Percentiles rank a stretch among this genome's conserved stretches.
Evolutionary conservation across 2,888 invertebrate species (phyloP).

Genomic region (Acronicta aceris): DNA sequence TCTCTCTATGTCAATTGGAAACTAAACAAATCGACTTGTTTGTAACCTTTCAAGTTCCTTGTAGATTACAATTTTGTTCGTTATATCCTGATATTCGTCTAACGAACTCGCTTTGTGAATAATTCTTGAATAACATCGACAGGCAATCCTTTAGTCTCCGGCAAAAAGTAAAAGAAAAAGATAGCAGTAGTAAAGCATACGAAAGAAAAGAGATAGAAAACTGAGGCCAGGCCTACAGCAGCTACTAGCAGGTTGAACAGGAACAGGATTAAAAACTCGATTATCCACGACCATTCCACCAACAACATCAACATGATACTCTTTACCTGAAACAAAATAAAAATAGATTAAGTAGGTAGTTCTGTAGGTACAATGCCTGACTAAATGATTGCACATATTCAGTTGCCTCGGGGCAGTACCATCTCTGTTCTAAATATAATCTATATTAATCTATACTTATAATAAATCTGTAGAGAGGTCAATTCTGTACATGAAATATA

Average conservation of each 20-base stretch:
- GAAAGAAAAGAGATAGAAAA: slow-evolving; percentile 72
- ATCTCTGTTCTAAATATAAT: no score
- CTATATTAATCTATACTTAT: no score
- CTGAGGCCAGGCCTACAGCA: slow-evolving; percentile 64
- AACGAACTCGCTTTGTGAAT: slow-evolving; percentile 43
- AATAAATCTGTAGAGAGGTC: no score
- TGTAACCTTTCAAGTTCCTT: no score
- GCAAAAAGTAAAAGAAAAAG: slow-evolving; percentile 62
- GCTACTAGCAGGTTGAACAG: slow-evolving; percentile 67
- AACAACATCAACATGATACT: slow-evolving; percentile 69
- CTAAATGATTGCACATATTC: no score
- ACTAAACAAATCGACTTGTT: no score
- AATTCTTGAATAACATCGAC: slow-evolving; percentile 70
- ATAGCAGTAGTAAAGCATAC: slow-evolving; percentile 61
- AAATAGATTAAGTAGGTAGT: slow-evolving; percentile 2
- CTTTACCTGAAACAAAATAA: slow-evolving; percentile 66
- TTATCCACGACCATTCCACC: slow-evolving; percentile 71
- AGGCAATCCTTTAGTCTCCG: slow-evolving; percentile 74
- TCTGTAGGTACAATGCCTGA: no score
- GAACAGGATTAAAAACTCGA: slow-evolving; percentile 69
- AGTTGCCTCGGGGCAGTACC: no score
- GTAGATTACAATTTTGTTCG: no score
- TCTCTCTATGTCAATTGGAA: no score
- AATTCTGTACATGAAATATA: no score
- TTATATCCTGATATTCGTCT: neutral